phyloP scores from a whole-genome alignment of 23 tunicate species.

The Ciona savignyi region DNA sequence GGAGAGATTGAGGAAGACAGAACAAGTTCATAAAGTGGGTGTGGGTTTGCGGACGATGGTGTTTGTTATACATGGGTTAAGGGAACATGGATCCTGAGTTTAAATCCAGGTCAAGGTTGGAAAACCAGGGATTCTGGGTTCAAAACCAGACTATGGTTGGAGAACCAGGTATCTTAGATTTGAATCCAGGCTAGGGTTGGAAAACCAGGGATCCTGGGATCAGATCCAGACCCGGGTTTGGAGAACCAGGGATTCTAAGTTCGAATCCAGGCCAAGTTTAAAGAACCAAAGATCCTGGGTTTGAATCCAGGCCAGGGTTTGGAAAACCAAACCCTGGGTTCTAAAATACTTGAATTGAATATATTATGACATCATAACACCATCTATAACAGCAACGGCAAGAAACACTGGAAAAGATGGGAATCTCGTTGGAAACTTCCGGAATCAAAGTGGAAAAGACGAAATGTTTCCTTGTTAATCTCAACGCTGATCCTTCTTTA shows the following conservation, averaged over 20 bases:
- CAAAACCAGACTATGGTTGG: not conserved
- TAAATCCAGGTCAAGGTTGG: too few species aligned
- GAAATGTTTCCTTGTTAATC: conserved; percentile 81
- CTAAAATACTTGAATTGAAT: conserved; percentile 2
- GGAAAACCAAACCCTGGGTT: not conserved
- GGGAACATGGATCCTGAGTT: too few species aligned
- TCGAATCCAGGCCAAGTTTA: too few species aligned
- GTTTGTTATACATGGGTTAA: not conserved
- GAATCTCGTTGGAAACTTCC: conserved; percentile 65
- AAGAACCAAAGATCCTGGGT: too few species aligned
- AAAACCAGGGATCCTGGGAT: not conserved
- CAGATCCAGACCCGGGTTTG: not conserved
- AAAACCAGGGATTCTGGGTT: too few species aligned
- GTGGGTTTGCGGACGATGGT: not conserved
- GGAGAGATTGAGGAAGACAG: conserved; percentile 78
- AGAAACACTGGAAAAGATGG: conserved; percentile 92
- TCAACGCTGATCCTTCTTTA: conserved; percentile 81
- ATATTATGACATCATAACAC: not conserved
- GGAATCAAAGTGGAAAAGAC: conserved; percentile 91
- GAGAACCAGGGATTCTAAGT: too few species aligned
- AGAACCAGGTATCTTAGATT: too few species aligned
- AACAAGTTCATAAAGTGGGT: conserved; percentile 71
- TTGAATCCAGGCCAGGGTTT: not conserved
- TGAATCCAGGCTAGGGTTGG: too few species aligned
- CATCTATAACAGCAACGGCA: conserved; percentile 63